Conservation (phyloP, 2,113 vertebrate genomes). For the Eonycteris spelaea region DNA sequence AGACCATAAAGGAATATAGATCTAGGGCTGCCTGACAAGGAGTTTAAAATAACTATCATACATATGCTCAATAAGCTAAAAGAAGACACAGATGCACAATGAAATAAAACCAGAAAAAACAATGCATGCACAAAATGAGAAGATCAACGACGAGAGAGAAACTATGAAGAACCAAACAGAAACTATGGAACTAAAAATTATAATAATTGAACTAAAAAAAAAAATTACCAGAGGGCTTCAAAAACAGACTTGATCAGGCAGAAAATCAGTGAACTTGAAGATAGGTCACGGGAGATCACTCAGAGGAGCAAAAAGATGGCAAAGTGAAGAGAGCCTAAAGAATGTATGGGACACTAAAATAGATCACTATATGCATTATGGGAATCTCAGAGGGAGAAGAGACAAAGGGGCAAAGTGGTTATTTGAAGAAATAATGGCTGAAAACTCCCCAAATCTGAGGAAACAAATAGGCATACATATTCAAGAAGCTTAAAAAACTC, state of each 20-base stretch:
- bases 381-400: not conserved
- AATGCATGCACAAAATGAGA: too few relatives aligned
- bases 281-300: not conserved
- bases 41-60: not conserved
- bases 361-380: not conserved
- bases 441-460: not conserved
- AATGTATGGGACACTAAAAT: not conserved
- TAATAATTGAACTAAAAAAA: too few relatives aligned
- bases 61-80: not conserved
- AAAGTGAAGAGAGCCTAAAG: not conserved
- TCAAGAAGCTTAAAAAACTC: not conserved
- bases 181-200: too few relatives aligned
- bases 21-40: not conserved
- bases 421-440: not conserved
- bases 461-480: not conserved
- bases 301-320: not conserved
- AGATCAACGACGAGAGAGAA: not conserved
- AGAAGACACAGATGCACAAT: not conserved
- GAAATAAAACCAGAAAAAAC: not conserved
- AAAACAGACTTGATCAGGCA: too few relatives aligned
- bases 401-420: not conserved
- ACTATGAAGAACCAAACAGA: not conserved
- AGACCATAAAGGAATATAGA: not conserved
- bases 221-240: not conserved
- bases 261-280: not conserved